These are phyloP conservation scores for Clarias gariepinus DNA, from an alignment of 2,113 vertebrate genomes.

Conservation along the genomic window DNA sequence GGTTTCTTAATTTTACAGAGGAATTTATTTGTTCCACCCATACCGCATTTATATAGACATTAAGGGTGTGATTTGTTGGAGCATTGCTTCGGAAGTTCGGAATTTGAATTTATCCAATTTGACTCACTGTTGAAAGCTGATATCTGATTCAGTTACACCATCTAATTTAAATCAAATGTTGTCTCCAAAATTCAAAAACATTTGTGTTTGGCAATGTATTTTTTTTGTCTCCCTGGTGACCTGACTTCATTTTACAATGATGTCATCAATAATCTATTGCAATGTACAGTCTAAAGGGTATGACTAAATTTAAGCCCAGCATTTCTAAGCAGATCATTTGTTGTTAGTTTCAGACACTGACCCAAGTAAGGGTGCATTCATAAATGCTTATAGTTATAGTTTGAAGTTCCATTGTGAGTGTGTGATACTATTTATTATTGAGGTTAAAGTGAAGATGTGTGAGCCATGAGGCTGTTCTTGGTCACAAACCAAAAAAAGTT, in stretches of 20 bases:
- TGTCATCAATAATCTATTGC: neutral
- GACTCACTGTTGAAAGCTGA: neutral
- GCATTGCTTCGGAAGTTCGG: neutral
- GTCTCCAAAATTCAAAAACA: neutral
- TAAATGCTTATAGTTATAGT: neutral
- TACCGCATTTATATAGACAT: neutral
- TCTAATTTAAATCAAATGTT: neutral
- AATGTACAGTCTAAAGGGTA: neutral
- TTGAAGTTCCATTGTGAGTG: neutral
- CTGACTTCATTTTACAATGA: neutral
- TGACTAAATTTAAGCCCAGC: neutral
- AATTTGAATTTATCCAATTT: neutral
- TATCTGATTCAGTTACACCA: neutral
- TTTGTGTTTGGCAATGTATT: neutral
- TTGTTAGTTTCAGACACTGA: neutral
- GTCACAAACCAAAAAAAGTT: neutral
- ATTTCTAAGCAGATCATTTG: neutral
- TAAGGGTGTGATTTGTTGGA: neutral
- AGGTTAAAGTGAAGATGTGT: neutral
- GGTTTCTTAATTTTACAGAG: neutral
- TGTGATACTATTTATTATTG: neutral
- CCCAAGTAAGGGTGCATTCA: neutral
- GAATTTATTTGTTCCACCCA: slow-evolving; percentile 13
- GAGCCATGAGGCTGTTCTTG: neutral
- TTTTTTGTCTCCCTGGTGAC: neutral